A percentile compares a stretch with the other conserved stretches of the same genome.
Evolutionary conservation across 2,113 vertebrate species (phyloP).

Genomic region (Trogon surrucura): DNA sequence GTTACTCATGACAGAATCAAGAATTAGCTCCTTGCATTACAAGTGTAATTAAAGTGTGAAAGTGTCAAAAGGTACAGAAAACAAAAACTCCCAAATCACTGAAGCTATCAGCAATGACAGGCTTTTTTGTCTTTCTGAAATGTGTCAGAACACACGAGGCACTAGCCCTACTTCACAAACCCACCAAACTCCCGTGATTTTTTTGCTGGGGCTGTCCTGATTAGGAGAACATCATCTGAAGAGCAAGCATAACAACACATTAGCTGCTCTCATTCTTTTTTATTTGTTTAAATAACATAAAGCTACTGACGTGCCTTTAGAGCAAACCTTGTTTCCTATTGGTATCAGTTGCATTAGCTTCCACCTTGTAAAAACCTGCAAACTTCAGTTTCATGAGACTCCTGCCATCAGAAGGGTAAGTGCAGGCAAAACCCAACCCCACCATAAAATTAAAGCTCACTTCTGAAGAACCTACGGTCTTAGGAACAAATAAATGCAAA

Average conservation of each 20-base stretch:
- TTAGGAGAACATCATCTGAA: not conserved
- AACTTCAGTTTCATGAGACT: not conserved
- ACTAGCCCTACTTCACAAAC: not conserved
- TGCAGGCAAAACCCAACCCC: not conserved
- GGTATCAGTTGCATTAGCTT: not conserved
- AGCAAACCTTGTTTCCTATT: not conserved
- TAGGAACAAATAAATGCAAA: not conserved
- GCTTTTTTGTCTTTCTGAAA: not conserved
- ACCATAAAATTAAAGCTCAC: not conserved
- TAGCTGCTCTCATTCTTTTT: not conserved
- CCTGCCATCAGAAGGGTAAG: not conserved
- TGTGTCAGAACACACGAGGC: not conserved
- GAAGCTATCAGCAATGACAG: not conserved
- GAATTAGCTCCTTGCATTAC: not conserved
- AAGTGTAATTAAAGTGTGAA: not conserved
- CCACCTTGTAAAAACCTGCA: not conserved
- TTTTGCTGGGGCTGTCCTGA: not conserved
- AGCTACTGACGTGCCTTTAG: not conserved
- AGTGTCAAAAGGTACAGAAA: not conserved
- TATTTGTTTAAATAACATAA: slow-evolving; percentile 11
- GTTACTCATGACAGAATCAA: not conserved
- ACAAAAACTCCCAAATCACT: not conserved
- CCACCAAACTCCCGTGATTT: not conserved
- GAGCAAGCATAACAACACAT: not conserved
- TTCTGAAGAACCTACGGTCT: not conserved